Evolutionary conservation across 2,888 invertebrate genomes (phyloP), one percentile per base, ranked within the genome.

Genomic region (Drosophila greeni): DNA sequence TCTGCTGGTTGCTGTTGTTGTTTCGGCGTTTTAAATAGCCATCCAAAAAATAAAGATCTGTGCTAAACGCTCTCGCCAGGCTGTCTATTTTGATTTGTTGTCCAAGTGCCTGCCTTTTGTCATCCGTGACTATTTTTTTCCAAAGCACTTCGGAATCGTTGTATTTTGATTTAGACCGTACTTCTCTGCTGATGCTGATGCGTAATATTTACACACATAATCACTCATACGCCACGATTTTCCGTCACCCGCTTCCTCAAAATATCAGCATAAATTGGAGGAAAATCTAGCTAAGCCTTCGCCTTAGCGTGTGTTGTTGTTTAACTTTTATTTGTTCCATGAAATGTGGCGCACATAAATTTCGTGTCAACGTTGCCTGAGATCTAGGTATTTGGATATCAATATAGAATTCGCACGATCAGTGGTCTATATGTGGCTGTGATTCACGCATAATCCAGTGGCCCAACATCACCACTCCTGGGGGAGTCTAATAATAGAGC

Each of bases 41-140:
- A 61, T 73, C 74, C 73, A 73, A 75, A 75, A 77, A 82, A 72
- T 67, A 67, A 81, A 81, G 62, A 62, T 62, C 75, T 81, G 82
- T 81, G 82, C 80, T 81, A 81, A 80, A 78, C 77, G 75, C 80
- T 80, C 78, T 82, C 73, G 47, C 78, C 82, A 78, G 73, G 73
- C 78, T 80, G 80, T 81, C 80, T 81, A 81, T 81, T 81, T 81
- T 81, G 81, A 81, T 81, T 81, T 81, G 80, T 81, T 81, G 81
- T 81, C 81, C 81, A 81, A 81, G 78, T 82, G 82, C 77, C 70
- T 55, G 54, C 51, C 62, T 52, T 58, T 60, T 52, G 62, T 60
- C 60, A 39, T 39, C 56, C 45, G 20, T 16, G 37, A 43, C 56
- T 47, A 56, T 56, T 43, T 56, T 56, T 37, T 39, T 59, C 59